These are phyloP conservation scores for Microtus montanus DNA, from an alignment of 2,113 vertebrate species.

Conservation along the genomic window DNA sequence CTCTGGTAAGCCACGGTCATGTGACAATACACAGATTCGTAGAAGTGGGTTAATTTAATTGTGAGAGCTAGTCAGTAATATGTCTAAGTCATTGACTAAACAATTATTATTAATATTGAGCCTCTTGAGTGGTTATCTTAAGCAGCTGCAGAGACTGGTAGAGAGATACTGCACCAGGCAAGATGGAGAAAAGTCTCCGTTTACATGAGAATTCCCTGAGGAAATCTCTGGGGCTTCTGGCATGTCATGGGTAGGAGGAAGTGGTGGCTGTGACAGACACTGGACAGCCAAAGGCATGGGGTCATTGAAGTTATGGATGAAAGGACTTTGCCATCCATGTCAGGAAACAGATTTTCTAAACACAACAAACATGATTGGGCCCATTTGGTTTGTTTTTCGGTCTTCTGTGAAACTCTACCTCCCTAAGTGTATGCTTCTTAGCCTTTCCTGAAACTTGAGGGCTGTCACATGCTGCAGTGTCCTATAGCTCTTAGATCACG, in stretches of 20 bases:
- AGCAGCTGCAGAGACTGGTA: too few relatives aligned
- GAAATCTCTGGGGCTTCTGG: not conserved
- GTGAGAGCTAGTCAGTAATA: too few relatives aligned
- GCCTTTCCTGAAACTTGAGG: not conserved
- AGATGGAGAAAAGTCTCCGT: too few relatives aligned
- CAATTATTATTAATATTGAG: too few relatives aligned
- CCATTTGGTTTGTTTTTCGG: not conserved
- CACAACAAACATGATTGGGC: not conserved
- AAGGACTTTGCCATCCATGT: not conserved
- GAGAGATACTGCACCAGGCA: too few relatives aligned
- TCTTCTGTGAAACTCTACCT: not conserved
- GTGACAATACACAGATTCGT: too few relatives aligned
- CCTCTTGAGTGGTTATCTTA: too few relatives aligned
- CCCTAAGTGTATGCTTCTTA: conserved; percentile 21
- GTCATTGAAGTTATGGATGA: not conserved
- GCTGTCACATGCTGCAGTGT: not conserved
- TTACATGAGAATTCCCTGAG: not conserved
- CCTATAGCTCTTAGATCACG: not conserved
- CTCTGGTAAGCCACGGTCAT: too few relatives aligned
- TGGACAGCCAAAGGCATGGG: not conserved
- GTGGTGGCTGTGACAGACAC: not conserved
- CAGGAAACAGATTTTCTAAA: conserved; percentile 17
- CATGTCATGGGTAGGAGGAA: not conserved
- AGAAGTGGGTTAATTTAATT: too few relatives aligned
- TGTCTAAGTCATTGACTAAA: too few relatives aligned